phyloP scores from a whole-genome alignment of 1,140 invertebrate species.

The Trachymyrmex cornetzi region DNA sequence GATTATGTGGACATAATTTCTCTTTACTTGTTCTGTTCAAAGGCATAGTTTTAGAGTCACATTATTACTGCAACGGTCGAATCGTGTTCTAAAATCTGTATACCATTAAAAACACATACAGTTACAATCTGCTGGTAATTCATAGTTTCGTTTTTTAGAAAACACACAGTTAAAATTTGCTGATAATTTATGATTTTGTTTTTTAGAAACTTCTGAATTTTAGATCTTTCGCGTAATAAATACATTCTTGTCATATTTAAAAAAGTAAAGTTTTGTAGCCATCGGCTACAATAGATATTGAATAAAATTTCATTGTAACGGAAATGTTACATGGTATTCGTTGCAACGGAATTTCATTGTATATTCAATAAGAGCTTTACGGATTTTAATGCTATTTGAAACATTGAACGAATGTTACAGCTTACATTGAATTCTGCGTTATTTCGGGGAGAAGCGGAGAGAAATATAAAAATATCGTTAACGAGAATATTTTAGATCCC shows the following conservation, averaged over 20 bases:
- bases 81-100: neutral
- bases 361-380: slow-evolving; percentile 44
- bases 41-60: neutral
- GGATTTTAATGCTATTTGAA: slow-evolving; percentile 34
- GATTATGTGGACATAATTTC: neutral
- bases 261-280: neutral
- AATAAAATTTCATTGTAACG: slow-evolving; percentile 46
- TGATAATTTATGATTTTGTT: neutral
- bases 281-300: neutral
- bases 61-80: neutral
- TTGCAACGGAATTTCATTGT: slow-evolving; percentile 46
- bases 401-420: slow-evolving; percentile 3
- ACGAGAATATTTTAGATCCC: slow-evolving; percentile 20
- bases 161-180: neutral
- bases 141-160: neutral
- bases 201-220: slow-evolving; percentile 17
- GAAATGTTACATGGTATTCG: slow-evolving; percentile 39
- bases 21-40: neutral
- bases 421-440: slow-evolving; percentile 15
- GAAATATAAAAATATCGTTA: slow-evolving; percentile 11
- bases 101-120: neutral
- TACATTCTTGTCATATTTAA: neutral
- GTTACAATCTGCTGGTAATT: neutral
- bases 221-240: slow-evolving; percentile 7
- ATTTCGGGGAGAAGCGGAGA: neutral